Evolutionary conservation across 2,888 invertebrate genomes (phyloP), one percentile per base, ranked within the genome.

Genomic region (Acrocyrtus sp.): DNA sequence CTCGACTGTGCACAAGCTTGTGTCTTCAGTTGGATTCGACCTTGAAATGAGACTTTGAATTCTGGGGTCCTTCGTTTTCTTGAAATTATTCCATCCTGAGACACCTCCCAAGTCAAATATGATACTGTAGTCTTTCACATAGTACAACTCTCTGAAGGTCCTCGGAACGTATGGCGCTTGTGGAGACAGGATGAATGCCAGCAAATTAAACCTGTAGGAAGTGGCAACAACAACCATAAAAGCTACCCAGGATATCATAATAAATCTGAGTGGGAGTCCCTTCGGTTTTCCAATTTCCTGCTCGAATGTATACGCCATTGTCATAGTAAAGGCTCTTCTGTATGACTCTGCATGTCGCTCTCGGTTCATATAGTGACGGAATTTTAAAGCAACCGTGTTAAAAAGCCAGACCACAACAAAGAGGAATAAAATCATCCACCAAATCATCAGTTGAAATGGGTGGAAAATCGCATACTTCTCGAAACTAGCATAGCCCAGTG

Each of bases 21-120:
- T 61, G 19, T 68, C 68, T 19, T 60, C 45, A 0, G 68, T 61
- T 15, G 60, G 21, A 1, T 6, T 12, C 1, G 61, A 19, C 24
- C 68, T 17, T 4, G 5, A 21, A 21, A 2, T 1, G 3, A 68
- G 24, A 6, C 47, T 24, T n/a, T 39, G 17, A 1, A 73, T 50
- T 50, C 57, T 51, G 1, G 72, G 27, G 10, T 61, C 41, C 1
- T 57, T 47, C 10, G 19, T 62, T 17, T 45, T 63, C 47, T 19
- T 50, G 29, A 76, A 76, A 29, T 60, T 41, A 4, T 61, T 53
- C 56, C 70, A 76, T 26, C 76, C 76, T 0, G 69, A 69, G 26
- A 73, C 53, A 1, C 76, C 76, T 1, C 63, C 63, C 56, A 62
- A 51, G 57, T 76, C 76, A 60, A 76, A 73, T 8, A 62, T 57